These are phyloP conservation scores for Drosophila picticornis DNA, from an alignment of 2,888 invertebrate species.

Conservation along the genomic window DNA sequence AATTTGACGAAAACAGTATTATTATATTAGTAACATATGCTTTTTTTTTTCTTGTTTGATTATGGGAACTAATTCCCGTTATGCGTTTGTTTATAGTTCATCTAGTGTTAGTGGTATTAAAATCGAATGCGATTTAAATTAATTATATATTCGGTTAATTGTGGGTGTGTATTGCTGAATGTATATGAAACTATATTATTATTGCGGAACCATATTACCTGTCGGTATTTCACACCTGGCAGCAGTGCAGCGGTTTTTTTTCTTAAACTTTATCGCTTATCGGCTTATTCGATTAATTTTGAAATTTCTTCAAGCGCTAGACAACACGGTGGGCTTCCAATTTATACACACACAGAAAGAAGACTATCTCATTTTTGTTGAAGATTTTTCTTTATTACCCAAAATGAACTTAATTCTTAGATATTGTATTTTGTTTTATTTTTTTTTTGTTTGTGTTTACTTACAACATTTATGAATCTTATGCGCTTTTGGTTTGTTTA, in stretches of 20 bases:
- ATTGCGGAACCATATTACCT: slow-evolving; percentile 64
- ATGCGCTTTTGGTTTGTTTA: slow-evolving; percentile 40
- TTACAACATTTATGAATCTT: slow-evolving; percentile 69
- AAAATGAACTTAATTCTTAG: slow-evolving; percentile 68
- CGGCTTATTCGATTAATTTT: slow-evolving; percentile 6
- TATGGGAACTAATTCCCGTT: neutral
- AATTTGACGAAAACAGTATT: slow-evolving; percentile 11
- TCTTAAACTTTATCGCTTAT: neutral
- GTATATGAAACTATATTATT: slow-evolving; percentile 34
- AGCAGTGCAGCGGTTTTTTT: slow-evolving; percentile 26
- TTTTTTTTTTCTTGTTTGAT: neutral
- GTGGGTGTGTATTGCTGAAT: slow-evolving; percentile 23
- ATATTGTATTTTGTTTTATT: slow-evolving; percentile 8
- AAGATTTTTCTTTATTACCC: slow-evolving; percentile 70
- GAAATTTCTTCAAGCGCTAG: slow-evolving; percentile 12
- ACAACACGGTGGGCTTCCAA: neutral
- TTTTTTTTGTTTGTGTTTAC: slow-evolving; percentile 26
- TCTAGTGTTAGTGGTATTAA: slow-evolving; percentile 27
- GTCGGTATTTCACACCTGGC: slow-evolving; percentile 39
- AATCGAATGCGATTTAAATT: slow-evolving; percentile 42
- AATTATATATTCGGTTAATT: slow-evolving; percentile 32
- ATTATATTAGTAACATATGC: slow-evolving; percentile 26
- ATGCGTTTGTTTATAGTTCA: slow-evolving; percentile 8
- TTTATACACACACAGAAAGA: slow-evolving; percentile 3
- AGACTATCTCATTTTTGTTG: slow-evolving; percentile 38